Percentiles rank a stretch among this genome's conserved stretches.
Evolutionary conservation across 2,797 vertebrate species (phyloP).

Genomic region (Muscicapa comitata): DNA sequence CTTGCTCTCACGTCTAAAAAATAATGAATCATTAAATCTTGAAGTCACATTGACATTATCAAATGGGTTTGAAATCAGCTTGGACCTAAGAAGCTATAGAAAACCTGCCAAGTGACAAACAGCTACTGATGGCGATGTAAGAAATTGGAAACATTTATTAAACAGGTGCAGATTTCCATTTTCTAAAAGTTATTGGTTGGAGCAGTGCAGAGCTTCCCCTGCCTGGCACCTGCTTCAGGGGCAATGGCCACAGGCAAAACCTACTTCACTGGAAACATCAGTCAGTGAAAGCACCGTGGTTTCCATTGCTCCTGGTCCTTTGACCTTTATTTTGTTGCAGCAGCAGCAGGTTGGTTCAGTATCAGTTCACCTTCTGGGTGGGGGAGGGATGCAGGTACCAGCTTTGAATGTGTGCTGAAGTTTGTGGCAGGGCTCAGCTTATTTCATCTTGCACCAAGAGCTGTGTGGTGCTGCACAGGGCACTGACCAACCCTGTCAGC

Average conservation of each 20-base stretch:
- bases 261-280: slow-evolving; percentile 66
- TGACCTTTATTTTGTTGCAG: slow-evolving; percentile 62
- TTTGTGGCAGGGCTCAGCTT: slow-evolving; percentile 25
- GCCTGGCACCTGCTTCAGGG: background rate
- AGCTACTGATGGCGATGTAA: slow-evolving; percentile 40
- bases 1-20: background rate
- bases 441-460: background rate
- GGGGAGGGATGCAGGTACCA: slow-evolving; percentile 9
- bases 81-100: slow-evolving; percentile 29
- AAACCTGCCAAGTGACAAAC: slow-evolving; percentile 58
- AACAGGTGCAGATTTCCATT: slow-evolving; percentile 54
- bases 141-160: slow-evolving; percentile 73
- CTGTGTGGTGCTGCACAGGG: background rate
- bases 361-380: slow-evolving; percentile 57
- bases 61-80: slow-evolving; percentile 59
- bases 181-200: slow-evolving; percentile 38
- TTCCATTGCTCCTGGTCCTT: slow-evolving; percentile 63
- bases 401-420: slow-evolving; percentile 29
- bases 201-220: background rate
- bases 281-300: slow-evolving; percentile 68
- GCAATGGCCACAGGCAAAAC: slow-evolving; percentile 22
- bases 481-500: background rate
- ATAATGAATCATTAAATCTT: slow-evolving; percentile 33
- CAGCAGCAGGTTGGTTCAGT: background rate
- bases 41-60: slow-evolving; percentile 18